A percentile compares a stretch with the other conserved stretches of the same genome.
phyloP scores from a whole-genome alignment of 2,888 invertebrate genomes.

The Acrobasis suavella region DNA sequence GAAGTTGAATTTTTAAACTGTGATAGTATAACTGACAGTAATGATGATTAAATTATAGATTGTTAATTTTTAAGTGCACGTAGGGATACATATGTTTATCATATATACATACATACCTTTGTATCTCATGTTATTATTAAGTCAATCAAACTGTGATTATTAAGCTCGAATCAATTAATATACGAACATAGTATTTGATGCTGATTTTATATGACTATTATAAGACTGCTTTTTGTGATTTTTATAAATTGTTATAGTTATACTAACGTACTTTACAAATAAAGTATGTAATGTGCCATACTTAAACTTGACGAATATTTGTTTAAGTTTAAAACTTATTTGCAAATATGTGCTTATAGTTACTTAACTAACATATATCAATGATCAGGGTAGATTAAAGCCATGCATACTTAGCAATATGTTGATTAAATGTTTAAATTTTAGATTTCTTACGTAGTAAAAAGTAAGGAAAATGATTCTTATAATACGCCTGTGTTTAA shows the following conservation, averaged over 20 bases:
- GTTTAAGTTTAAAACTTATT: too few species aligned
- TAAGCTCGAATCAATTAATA: conserved; percentile 1
- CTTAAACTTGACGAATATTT: neutral
- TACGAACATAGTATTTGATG: conserved; percentile 6
- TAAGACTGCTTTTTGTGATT: conserved; percentile 2
- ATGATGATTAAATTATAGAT: conserved; percentile 6
- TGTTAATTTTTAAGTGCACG: neutral
- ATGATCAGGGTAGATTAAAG: neutral
- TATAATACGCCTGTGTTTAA: conserved; percentile 1
- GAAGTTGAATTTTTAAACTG: conserved; percentile 11
- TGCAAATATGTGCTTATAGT: too few species aligned
- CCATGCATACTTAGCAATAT: conserved; percentile 1
- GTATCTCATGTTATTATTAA: conserved; percentile 8
- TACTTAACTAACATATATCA: too few species aligned
- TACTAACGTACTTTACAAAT: too few species aligned
- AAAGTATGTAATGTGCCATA: neutral
- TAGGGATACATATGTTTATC: neutral
- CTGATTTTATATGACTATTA: neutral
- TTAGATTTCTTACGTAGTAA: conserved; percentile 4
- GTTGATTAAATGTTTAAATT: conserved; percentile 3
- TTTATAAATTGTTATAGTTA: neutral
- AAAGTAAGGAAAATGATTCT: neutral
- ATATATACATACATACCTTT: conserved; percentile 2
- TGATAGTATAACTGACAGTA: conserved; percentile 3
- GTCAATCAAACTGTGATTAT: conserved; percentile 12